phyloP scores from a whole-genome alignment of 2,888 invertebrate genomes.

The Cheilosia pagana region DNA sequence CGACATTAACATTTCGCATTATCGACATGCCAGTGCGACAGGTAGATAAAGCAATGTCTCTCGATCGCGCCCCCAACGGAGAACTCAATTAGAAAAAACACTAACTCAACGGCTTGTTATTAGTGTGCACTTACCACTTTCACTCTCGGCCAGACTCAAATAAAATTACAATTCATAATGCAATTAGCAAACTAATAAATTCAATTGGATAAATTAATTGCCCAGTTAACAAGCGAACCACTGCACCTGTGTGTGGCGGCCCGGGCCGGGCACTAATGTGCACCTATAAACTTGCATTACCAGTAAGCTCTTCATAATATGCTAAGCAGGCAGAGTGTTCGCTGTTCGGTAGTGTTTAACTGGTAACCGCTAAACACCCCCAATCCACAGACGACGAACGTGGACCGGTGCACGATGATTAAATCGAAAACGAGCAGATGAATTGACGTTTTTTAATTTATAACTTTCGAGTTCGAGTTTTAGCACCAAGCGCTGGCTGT shows the following conservation, averaged over 20 bases:
- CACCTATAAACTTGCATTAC: constrained; percentile 38
- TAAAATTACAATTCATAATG: constrained; percentile 38
- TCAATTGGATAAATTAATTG: constrained; percentile 52
- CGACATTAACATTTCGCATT: not conserved
- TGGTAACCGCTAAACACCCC: not conserved
- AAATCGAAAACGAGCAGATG: constrained; percentile 24
- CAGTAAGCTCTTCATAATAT: constrained; percentile 16
- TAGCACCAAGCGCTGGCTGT: too few species aligned
- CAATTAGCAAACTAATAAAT: constrained; percentile 59
- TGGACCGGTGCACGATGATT: constrained; percentile 1
- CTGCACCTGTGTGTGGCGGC: constrained; percentile 1
- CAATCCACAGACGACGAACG: not conserved
- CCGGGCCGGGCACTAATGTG: constrained; percentile 2
- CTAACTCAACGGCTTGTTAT: not conserved
- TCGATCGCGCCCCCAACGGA: not conserved
- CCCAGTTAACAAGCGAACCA: constrained; percentile 16
- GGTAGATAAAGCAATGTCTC: not conserved
- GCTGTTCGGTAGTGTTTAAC: too few species aligned
- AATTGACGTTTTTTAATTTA: constrained; percentile 47
- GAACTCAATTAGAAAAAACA: not conserved
- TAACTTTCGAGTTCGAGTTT: constrained; percentile 11
- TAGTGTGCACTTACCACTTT: constrained; percentile 24
- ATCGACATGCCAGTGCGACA: not conserved
- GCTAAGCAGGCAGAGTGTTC: not conserved
- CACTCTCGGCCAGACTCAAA: constrained; percentile 34